These are phyloP conservation scores for Drosophila chauvacae DNA, from an alignment of 1,140 invertebrate species.

Conservation along the genomic window DNA sequence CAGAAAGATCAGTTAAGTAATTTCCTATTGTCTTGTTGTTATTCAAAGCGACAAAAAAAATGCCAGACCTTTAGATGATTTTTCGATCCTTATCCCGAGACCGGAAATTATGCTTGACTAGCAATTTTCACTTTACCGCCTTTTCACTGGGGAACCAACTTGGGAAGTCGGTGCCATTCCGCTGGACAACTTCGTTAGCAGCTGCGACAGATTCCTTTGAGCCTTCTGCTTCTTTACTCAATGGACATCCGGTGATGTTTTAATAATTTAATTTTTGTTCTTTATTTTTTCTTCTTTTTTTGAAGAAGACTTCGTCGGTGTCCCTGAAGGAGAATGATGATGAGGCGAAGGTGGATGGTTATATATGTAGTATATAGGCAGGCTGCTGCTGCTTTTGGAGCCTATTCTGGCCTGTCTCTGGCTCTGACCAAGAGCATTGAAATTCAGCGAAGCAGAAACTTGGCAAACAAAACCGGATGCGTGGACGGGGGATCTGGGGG, in stretches of 20 bases:
- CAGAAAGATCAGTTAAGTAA: neutral
- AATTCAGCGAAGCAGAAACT: slow-evolving; percentile 72
- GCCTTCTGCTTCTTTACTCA: slow-evolving; percentile 60
- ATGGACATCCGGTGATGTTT: slow-evolving; percentile 80
- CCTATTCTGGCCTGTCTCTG: slow-evolving; percentile 36
- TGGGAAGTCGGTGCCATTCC: neutral
- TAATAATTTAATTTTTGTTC: slow-evolving; percentile 80
- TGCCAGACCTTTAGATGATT: slow-evolving; percentile 13
- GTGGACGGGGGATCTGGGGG: slow-evolving; percentile 36
- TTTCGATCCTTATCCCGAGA: slow-evolving; percentile 39
- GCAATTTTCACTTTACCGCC: slow-evolving; percentile 26
- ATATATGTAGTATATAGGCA: slow-evolving; percentile 29
- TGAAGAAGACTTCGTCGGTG: slow-evolving; percentile 30
- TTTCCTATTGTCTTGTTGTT: neutral
- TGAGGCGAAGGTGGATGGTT: slow-evolving; percentile 14
- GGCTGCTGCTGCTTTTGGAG: slow-evolving; percentile 16
- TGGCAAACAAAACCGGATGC: slow-evolving; percentile 76
- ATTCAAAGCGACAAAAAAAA: neutral
- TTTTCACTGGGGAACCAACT: slow-evolving; percentile 14
- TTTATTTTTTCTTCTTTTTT: slow-evolving; percentile 29
- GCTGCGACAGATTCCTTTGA: slow-evolving; percentile 67
- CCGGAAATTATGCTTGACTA: slow-evolving; percentile 65
- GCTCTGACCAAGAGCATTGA: slow-evolving; percentile 64
- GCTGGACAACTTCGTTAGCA: slow-evolving; percentile 42
- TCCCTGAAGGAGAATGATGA: slow-evolving; percentile 28